Percentiles rank a stretch among this genome's conserved stretches.
Evolutionary conservation across 2,113 vertebrate genomes (phyloP).

Genomic region (Corythaixoides concolor): DNA sequence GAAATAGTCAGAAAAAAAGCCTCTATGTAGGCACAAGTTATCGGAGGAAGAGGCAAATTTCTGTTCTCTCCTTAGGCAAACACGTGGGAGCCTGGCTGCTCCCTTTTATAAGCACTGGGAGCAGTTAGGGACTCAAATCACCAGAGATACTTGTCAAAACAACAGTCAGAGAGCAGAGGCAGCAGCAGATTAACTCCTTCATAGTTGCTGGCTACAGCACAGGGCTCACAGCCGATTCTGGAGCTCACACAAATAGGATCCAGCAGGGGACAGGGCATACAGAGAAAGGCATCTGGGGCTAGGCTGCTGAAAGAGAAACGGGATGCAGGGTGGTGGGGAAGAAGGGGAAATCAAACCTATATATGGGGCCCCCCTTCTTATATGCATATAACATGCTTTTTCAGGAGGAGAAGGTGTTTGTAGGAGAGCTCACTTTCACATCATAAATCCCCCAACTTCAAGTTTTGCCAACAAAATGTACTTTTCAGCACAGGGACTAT

Average conservation of each 20-base stretch:
- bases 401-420: neutral
- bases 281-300: neutral
- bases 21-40: neutral
- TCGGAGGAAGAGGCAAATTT: conserved; percentile 15
- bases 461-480: neutral
- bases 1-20: neutral
- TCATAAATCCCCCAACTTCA: neutral
- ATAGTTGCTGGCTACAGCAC: neutral
- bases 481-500: neutral
- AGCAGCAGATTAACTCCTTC: conserved; percentile 57
- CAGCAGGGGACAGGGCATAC: neutral
- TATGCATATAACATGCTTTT: neutral
- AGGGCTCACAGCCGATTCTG: neutral
- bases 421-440: neutral
- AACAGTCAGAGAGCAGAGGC: conserved; percentile 39
- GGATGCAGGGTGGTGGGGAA: neutral
- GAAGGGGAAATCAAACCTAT: neutral
- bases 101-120: conserved; percentile 43
- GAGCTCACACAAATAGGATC: neutral
- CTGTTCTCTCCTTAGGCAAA: conserved; percentile 37
- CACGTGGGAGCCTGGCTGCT: conserved; percentile 37
- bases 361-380: accelerated
- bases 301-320: neutral
- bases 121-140: conserved; percentile 60
- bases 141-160: conserved; percentile 62